Evolutionary conservation across 2,113 vertebrate genomes (phyloP), one percentile per base, ranked within the genome.

Genomic region (Lepisosteus oculatus): DNA sequence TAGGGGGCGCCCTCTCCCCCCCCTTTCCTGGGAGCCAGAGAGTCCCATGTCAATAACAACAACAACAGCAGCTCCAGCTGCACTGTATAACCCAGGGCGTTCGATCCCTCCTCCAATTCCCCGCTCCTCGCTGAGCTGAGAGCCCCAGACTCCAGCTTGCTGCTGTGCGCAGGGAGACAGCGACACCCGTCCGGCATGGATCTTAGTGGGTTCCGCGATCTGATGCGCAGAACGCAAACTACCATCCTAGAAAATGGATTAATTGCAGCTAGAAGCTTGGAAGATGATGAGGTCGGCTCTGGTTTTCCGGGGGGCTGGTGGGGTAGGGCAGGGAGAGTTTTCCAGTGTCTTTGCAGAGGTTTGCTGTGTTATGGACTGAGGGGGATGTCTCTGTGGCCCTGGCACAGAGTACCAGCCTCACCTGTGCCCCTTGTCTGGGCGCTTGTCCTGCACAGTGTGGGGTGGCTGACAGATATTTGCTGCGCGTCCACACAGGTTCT

Each of bases 41-140:
- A 15, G 70, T 72, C 67, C 82, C 78, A 72, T 79, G 77, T 84
- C 80, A 84, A 80, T 80, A 85, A 79, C 86, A 89, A 61, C 80
- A 82, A 81, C 80, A 82, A 81, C 84, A 90, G 79, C 83, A 51
- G 45, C 73, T 68, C 72, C 75, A 89, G 87, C 88, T 87, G 87
- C 82, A 83, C 73, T 68, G 47, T 82, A 76, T 6, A 51, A 5
- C 9, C 47, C 5, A 9, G 47, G 5, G 47, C 47, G 5, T 51
- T 51, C 9, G 5, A 6, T 51, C 5, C 47, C 47, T 51, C 5
- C 47, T 51, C 47, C 9, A 51, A 51, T 51, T 51, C 5, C 47
- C 47, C 47, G 5, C 47, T 51, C 47, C 9, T 51, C 47, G 9
- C 9, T 51, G 9, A 6, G 47, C 47, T 9, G 47, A 6, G 47